Conservation (phyloP, 2,113 vertebrate genomes). For the Burhinus bistriatus region DNA sequence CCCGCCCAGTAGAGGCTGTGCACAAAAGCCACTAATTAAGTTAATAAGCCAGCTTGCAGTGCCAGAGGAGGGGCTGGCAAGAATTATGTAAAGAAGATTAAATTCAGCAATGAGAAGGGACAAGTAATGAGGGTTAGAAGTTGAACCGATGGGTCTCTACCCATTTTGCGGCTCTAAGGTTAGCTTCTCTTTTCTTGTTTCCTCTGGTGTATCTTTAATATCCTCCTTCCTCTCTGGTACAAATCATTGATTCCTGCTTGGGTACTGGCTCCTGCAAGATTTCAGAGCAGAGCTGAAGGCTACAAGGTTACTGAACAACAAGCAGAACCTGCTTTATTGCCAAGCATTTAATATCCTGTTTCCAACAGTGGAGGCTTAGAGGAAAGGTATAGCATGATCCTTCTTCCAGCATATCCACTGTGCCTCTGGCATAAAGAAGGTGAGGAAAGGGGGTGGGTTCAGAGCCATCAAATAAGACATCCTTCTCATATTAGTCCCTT, state of each 20-base stretch:
- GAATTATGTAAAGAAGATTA: neutral
- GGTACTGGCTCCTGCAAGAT: conserved; percentile 1
- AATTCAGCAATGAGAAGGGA: neutral
- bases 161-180: neutral
- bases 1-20: neutral
- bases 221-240: conserved; percentile 5
- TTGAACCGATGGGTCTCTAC: neutral
- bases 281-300: conserved; percentile 52
- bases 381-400: neutral
- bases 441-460: neutral
- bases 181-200: neutral
- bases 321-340: conserved; percentile 58
- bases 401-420: neutral
- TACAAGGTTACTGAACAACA: conserved; percentile 57
- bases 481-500: neutral
- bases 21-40: neutral
- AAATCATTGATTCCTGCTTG: conserved; percentile 34
- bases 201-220: conserved; percentile 13
- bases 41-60: neutral
- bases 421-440: conserved; percentile 6
- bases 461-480: neutral
- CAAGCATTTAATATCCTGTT: conserved; percentile 55
- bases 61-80: neutral
- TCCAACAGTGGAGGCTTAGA: conserved; percentile 11
- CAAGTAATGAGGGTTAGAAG: neutral